A percentile compares a stretch with the other conserved stretches of the same genome.
Evolutionary conservation across 2,888 invertebrate genomes (phyloP).

Genomic region (Frankliniella intonsa): DNA sequence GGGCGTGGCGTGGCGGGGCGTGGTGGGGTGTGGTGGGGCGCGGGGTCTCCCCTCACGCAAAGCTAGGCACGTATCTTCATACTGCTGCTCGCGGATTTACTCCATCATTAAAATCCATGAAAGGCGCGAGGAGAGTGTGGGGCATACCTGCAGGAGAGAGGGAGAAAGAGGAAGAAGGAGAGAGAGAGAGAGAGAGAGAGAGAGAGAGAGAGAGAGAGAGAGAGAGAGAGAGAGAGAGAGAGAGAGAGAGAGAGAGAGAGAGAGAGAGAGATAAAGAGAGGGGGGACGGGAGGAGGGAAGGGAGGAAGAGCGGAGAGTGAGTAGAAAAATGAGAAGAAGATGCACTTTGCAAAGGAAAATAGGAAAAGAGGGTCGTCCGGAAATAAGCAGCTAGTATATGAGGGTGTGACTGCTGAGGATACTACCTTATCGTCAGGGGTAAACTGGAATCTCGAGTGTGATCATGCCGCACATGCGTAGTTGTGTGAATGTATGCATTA

Average conservation of each 20-base stretch:
- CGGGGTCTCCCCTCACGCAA: background rate
- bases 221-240: conserved; percentile 11
- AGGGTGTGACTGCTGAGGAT: too few species aligned
- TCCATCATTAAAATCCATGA: conserved; percentile 21
- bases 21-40: too few species aligned
- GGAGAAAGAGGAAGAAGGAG: background rate
- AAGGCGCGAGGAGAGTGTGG: background rate
- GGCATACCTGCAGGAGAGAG: background rate
- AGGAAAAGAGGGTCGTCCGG: too few species aligned
- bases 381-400: too few species aligned
- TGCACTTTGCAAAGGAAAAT: too few species aligned
- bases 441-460: too few species aligned
- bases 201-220: conserved; percentile 18
- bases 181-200: background rate
- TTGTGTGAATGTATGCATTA: too few species aligned
- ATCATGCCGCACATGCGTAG: too few species aligned
- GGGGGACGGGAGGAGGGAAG: background rate
- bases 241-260: conserved; percentile 17
- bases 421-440: too few species aligned
- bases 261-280: background rate
- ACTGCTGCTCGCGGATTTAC: background rate
- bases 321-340: too few species aligned
- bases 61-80: background rate
- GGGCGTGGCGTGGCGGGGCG: too few species aligned
- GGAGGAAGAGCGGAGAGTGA: background rate